Percentiles rank a stretch among this genome's conserved stretches.
These are phyloP conservation scores for Uloborus diversus DNA, from an alignment of 1,140 invertebrate species.

Conservation along the genomic window DNA sequence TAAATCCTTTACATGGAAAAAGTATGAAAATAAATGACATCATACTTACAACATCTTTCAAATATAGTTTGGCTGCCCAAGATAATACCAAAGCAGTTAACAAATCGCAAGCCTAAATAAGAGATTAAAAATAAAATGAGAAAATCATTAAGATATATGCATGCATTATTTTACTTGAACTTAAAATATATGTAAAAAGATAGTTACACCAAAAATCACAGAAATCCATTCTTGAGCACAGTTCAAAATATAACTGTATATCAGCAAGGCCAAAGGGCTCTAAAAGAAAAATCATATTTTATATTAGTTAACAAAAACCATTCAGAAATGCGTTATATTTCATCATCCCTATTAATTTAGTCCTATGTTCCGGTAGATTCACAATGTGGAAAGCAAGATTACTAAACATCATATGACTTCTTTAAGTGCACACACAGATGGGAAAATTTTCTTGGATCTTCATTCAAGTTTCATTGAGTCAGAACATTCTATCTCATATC, in stretches of 20 bases:
- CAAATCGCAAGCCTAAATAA: slow-evolving; percentile 24
- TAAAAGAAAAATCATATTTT: slow-evolving; percentile 64
- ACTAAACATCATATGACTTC: too few species aligned
- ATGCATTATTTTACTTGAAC: neutral
- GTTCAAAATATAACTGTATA: slow-evolving; percentile 73
- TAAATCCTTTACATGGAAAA: neutral
- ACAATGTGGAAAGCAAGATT: too few species aligned
- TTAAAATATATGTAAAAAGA: neutral
- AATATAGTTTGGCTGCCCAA: slow-evolving; percentile 8
- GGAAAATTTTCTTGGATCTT: too few species aligned
- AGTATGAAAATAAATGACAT: too few species aligned
- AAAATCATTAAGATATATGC: neutral
- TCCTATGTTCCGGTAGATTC: too few species aligned
- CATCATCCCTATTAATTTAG: too few species aligned
- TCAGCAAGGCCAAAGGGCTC: slow-evolving; percentile 75
- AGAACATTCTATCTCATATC: too few species aligned
- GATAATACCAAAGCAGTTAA: slow-evolving; percentile 23
- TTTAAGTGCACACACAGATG: too few species aligned
- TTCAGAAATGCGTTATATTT: too few species aligned
- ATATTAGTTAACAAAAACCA: neutral
- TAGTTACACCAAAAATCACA: slow-evolving; percentile 54
- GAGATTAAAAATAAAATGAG: neutral
- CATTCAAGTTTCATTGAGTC: too few species aligned
- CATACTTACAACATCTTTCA: slow-evolving; percentile 20
- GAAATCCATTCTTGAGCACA: slow-evolving; percentile 73